phyloP scores from a whole-genome alignment of 2,113 vertebrate genomes.

The Psittacus erithacus region DNA sequence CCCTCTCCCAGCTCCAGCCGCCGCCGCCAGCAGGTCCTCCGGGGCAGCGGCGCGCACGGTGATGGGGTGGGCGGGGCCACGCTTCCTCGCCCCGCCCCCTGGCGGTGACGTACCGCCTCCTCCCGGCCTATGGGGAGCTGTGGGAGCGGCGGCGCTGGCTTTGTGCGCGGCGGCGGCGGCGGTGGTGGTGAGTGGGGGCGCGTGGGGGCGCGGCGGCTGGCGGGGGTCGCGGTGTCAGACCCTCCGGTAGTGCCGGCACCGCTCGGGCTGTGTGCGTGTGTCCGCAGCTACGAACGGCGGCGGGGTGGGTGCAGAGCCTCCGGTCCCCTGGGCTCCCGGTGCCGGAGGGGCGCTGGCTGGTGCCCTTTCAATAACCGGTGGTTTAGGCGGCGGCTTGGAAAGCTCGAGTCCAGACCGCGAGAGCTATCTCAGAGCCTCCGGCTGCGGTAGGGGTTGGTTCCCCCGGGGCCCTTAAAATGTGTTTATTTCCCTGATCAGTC shows the following conservation, averaged over 20 bases:
- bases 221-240: not conserved
- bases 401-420: fast-evolving
- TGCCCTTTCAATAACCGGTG: not conserved
- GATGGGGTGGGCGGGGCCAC: not conserved
- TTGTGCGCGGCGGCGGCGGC: not conserved
- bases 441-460: fast-evolving
- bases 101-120: not conserved
- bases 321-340: too few species aligned
- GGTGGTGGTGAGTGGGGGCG: not conserved
- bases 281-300: not conserved
- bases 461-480: fast-evolving
- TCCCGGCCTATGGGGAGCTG: not conserved
- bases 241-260: not conserved
- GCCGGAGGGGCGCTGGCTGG: not conserved
- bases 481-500: fast-evolving
- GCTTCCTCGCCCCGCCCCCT: not conserved
- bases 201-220: too few species aligned
- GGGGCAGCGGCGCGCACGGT: too few species aligned
- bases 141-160: fast-evolving
- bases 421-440: fast-evolving
- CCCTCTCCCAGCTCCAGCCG: too few species aligned
- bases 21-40: not conserved
- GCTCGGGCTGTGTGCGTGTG: not conserved
- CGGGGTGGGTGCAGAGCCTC: not conserved
- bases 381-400: not conserved